Base-by-base conservation (phyloP, 23 tunicate species). In the Ciona savignyi region DNA sequence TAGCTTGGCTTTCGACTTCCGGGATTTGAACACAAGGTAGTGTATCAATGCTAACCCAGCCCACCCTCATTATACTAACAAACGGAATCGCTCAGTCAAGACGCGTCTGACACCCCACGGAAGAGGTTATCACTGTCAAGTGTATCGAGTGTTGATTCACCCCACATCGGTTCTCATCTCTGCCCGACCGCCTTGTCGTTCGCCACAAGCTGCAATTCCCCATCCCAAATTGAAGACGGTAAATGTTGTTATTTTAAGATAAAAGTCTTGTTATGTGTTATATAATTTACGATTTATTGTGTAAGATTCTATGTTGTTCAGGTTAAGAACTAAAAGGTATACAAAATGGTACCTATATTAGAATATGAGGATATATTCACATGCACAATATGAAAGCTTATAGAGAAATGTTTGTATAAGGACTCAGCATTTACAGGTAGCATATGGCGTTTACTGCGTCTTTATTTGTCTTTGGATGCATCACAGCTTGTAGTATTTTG, bases 1-100 rank as follows among this genome's bases (percentile, higher is more conserved):
- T 20, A 80, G 87, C 32, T 60, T 88, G 51, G 81, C 96, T 11
- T 88, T 77, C 48, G 96, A 88, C 74, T 88, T 88, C 63, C 66
- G 83, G 33, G 96, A 88, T 4, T 77, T 88, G 33, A 88, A 81
- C 80, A 88, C 96, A 63, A 88, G 96, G 96, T 88, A 48, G 60
- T 29, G 56, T 42, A 42, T 42, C 56, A 9, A 42, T 9, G 56
- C 56, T 15, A 30, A 63, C 3, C 66, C 34, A 34, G 23, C 65
- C 32, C 15, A 9, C 56, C 56, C 56, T 9, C 9, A 42, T 6
- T 6, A 6, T 42, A 42, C 56, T 42, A 42, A 42, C 56, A 42
- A 15, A 6, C 56, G 56, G 15, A 42, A 42, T 42, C 15, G 56
- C 56, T 2, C 73, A 69, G 73, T 33, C 73, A 69, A 69, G 73